phyloP scores from a whole-genome alignment of 2,888 invertebrate species.

The Acanthococcus lagerstroemiae region DNA sequence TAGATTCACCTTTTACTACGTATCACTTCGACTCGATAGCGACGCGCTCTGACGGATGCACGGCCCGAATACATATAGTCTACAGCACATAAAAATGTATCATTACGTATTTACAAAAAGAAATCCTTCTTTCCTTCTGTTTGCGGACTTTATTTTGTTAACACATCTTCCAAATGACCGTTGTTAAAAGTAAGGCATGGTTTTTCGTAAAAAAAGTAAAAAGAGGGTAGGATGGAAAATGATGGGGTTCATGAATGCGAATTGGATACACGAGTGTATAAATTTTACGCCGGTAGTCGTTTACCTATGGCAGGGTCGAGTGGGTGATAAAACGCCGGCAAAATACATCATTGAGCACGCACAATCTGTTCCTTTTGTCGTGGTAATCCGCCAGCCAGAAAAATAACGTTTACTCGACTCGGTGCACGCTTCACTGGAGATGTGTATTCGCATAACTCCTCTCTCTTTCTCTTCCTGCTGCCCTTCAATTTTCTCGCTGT shows the following conservation, averaged over 20 bases:
- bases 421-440: slow-evolving; percentile 13
- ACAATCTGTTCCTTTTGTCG: slow-evolving; percentile 27
- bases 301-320: slow-evolving; percentile 11
- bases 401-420: slow-evolving; percentile 26
- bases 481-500: not conserved
- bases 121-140: not conserved
- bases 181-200: not conserved
- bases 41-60: too few relatives aligned
- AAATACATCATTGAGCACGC: slow-evolving; percentile 30
- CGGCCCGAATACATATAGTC: too few relatives aligned
- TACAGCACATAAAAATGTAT: too few relatives aligned
- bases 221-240: slow-evolving; percentile 11
- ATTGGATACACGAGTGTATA: slow-evolving; percentile 15
- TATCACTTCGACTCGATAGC: too few relatives aligned
- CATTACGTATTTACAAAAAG: not conserved
- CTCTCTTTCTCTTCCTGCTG: not conserved
- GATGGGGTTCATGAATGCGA: slow-evolving; percentile 23
- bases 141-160: not conserved
- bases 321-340: slow-evolving; percentile 21
- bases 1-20: too few relatives aligned
- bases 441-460: slow-evolving; percentile 14
- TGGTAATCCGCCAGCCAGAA: slow-evolving; percentile 20
- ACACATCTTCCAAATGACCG: not conserved
- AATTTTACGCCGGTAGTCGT: slow-evolving; percentile 19
- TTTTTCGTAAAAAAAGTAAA: not conserved